phyloP scores from a whole-genome alignment of 2,797 vertebrate species.

The Paramormyrops hopkinsi region DNA sequence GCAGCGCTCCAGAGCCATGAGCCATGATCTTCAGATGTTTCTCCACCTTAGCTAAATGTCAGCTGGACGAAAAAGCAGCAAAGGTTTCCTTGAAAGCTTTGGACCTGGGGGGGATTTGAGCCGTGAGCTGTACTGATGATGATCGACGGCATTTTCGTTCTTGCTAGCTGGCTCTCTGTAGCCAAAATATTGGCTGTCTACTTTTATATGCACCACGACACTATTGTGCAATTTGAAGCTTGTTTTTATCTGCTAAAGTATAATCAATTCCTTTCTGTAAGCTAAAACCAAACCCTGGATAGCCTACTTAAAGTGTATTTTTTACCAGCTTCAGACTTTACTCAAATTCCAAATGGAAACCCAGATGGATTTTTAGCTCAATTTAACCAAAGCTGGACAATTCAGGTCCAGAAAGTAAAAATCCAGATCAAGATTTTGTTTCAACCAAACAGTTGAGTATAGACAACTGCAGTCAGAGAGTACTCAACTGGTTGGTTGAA shows the following conservation, averaged over 20 bases:
- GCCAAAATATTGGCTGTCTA: not conserved
- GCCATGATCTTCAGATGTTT: conserved; percentile 6
- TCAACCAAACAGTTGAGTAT: not conserved
- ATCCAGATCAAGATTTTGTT: not conserved
- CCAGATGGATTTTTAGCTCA: not conserved
- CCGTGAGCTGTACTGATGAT: not conserved
- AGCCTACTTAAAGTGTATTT: not conserved
- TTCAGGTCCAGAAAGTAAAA: not conserved
- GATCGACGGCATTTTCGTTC: not conserved
- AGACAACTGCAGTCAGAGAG: not conserved
- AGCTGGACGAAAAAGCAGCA: not conserved
- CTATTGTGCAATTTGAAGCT: not conserved
- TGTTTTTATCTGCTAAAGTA: not conserved
- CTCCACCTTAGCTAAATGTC: conserved; percentile 4
- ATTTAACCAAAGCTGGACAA: not conserved
- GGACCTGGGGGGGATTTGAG: not conserved
- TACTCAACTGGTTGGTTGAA: not conserved
- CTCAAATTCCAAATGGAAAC: not conserved
- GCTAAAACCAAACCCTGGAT: not conserved
- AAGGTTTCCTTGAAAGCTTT: not conserved
- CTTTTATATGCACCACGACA: not conserved
- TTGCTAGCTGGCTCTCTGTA: not conserved
- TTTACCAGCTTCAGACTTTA: not conserved
- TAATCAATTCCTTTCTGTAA: not conserved
- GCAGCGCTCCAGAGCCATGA: not conserved